These are phyloP conservation scores for Hydrozoanthus tunicans DNA, from an alignment of 64 coral and sea anemone species.

Conservation along the genomic window DNA sequence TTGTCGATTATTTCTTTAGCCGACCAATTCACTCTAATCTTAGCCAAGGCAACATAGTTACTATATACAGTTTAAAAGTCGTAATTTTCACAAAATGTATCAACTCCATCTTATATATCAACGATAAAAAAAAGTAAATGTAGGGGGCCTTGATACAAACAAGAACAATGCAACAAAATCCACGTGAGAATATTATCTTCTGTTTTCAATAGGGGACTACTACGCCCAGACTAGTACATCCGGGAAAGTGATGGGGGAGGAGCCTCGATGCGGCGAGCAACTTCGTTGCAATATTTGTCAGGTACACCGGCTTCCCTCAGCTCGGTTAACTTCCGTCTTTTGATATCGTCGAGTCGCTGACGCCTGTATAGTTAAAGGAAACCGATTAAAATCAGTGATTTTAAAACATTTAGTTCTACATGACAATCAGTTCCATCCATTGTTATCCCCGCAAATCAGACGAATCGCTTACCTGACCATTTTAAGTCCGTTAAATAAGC, in stretches of 20 bases:
- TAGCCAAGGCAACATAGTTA: background rate
- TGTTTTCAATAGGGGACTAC: background rate
- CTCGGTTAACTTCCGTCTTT: conserved; percentile 83
- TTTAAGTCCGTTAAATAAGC: too few relatives aligned
- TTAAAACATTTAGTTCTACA: too few relatives aligned
- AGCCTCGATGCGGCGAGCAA: conserved; percentile 92
- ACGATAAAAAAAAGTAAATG: background rate
- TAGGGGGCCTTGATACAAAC: background rate
- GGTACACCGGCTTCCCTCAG: conserved; percentile 90
- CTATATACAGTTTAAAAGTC: conserved; percentile 1
- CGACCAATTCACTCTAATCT: background rate
- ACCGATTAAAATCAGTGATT: background rate
- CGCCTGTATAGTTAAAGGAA: conserved; percentile 50
- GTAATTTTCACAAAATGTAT: background rate
- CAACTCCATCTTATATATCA: background rate
- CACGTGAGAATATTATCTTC: background rate
- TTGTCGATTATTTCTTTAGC: too few relatives aligned
- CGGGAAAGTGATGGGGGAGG: conserved; percentile 83
- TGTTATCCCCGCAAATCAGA: too few relatives aligned
- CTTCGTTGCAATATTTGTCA: conserved; percentile 99
- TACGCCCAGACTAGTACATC: conserved; percentile 56
- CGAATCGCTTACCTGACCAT: too few relatives aligned
- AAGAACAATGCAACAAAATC: too few relatives aligned
- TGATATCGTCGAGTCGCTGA: conserved; percentile 95
- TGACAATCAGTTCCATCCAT: too few relatives aligned